These are phyloP conservation scores for Caenorhabditis sp. DNA, from an alignment of 2,888 invertebrate genomes.

Conservation along the genomic window DNA sequence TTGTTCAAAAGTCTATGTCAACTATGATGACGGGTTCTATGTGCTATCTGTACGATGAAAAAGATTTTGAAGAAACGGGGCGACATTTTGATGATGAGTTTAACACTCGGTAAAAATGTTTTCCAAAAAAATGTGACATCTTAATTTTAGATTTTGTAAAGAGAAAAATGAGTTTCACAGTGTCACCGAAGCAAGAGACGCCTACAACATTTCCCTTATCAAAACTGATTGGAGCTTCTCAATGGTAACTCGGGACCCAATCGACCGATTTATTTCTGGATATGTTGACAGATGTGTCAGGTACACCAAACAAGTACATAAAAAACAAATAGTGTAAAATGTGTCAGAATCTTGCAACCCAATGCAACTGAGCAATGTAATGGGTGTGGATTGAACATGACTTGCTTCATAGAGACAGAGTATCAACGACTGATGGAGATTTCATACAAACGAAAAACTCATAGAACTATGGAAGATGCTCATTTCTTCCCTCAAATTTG, in stretches of 20 bases:
- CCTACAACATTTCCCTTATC: slow-evolving; percentile 41
- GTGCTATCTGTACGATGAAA: slow-evolving; percentile 71
- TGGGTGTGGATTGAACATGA: slow-evolving; percentile 74
- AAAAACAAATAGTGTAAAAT: too few species aligned
- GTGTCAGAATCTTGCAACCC: slow-evolving; percentile 13
- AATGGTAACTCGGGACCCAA: slow-evolving; percentile 72
- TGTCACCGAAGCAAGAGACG: slow-evolving; percentile 32
- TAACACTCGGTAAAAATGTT: slow-evolving; percentile 18
- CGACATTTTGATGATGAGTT: slow-evolving; percentile 55
- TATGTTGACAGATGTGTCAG: slow-evolving; percentile 76
- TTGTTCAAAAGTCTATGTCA: slow-evolving; percentile 74
- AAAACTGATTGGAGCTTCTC: slow-evolving; percentile 61
- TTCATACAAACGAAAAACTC: slow-evolving; percentile 37
- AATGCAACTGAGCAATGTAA: slow-evolving; percentile 68
- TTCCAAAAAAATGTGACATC: background rate
- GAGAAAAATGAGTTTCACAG: slow-evolving; percentile 66
- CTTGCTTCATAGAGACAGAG: slow-evolving; percentile 74
- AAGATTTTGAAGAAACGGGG: slow-evolving; percentile 37
- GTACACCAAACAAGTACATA: too few species aligned
- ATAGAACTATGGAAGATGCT: slow-evolving; percentile 69
- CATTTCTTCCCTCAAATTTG: slow-evolving; percentile 77
- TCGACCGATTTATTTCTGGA: slow-evolving; percentile 75
- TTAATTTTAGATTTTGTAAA: slow-evolving; percentile 69
- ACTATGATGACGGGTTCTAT: slow-evolving; percentile 71
- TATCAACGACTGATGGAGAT: slow-evolving; percentile 68